These are phyloP conservation scores for Operophtera brumata DNA, from an alignment of 2,888 invertebrate species.

Conservation along the genomic window DNA sequence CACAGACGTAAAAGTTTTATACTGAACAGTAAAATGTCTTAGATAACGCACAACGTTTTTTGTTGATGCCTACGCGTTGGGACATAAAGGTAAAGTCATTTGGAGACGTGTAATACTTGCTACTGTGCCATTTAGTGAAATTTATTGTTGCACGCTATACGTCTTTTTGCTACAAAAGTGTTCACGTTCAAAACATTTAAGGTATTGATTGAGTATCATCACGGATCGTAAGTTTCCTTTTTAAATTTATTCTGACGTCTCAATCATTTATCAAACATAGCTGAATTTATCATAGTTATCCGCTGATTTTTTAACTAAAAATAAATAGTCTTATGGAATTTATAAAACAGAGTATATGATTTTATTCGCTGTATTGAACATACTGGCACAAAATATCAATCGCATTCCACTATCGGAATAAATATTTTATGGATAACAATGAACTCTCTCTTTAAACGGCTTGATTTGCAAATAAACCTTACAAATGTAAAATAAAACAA, in stretches of 20 bases:
- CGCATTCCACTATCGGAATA: background rate
- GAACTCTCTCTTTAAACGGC: background rate
- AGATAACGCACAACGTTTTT: background rate
- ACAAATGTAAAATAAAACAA: background rate
- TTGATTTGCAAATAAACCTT: slow-evolving; percentile 1
- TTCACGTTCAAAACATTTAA: background rate
- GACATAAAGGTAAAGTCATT: background rate
- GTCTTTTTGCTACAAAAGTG: no score
- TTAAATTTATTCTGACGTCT: background rate
- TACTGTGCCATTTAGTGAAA: no score
- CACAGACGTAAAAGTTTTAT: slow-evolving; percentile 15
- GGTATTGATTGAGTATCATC: background rate
- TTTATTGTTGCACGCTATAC: no score
- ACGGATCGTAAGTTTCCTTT: background rate
- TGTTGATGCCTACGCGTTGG: background rate
- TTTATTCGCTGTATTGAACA: background rate
- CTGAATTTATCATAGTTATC: no score
- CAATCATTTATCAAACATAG: no score
- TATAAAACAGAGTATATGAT: no score
- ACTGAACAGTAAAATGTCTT: slow-evolving; percentile 3
- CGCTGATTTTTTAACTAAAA: no score
- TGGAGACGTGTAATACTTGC: background rate
- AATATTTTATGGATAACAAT: slow-evolving; percentile 9
- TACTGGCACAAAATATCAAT: background rate
- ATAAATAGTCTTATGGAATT: no score